phyloP scores from a whole-genome alignment of 2,888 invertebrate species.

The Cerastis leucographa region DNA sequence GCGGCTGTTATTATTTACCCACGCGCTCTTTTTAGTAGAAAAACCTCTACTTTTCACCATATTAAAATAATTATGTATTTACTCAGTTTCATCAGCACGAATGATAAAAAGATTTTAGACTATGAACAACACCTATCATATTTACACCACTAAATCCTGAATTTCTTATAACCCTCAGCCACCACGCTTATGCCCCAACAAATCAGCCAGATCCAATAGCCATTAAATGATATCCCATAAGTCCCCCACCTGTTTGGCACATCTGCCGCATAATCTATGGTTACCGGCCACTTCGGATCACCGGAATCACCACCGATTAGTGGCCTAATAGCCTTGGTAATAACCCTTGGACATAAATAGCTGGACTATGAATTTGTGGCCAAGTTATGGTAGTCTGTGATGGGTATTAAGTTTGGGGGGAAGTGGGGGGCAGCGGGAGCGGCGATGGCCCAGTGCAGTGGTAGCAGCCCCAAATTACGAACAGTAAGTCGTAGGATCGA shows the following conservation, averaged over 20 bases:
- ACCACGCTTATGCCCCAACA: conserved; percentile 29
- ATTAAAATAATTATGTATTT: too few relatives aligned
- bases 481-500: too few relatives aligned
- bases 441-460: too few relatives aligned
- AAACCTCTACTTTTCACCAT: too few relatives aligned
- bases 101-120: neutral
- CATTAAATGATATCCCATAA: conserved; percentile 60
- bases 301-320: conserved; percentile 75
- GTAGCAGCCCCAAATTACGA: too few relatives aligned
- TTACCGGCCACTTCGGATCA: conserved; percentile 68
- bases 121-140: neutral
- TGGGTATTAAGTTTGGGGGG: conserved; percentile 21
- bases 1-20: too few relatives aligned
- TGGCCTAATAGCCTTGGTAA: conserved; percentile 76
- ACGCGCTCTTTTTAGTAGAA: too few relatives aligned
- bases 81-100: neutral
- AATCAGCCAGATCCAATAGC: conserved; percentile 59
- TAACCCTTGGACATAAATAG: conserved; percentile 73
- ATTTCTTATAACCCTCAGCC: neutral
- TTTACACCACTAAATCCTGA: neutral
- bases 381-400: conserved; percentile 63
- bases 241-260: conserved; percentile 63
- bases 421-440: too few relatives aligned
- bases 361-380: conserved; percentile 73
- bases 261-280: conserved; percentile 68